phyloP scores from a whole-genome alignment of 2,113 vertebrate genomes.

The Ptychochromis oligacanthus region DNA sequence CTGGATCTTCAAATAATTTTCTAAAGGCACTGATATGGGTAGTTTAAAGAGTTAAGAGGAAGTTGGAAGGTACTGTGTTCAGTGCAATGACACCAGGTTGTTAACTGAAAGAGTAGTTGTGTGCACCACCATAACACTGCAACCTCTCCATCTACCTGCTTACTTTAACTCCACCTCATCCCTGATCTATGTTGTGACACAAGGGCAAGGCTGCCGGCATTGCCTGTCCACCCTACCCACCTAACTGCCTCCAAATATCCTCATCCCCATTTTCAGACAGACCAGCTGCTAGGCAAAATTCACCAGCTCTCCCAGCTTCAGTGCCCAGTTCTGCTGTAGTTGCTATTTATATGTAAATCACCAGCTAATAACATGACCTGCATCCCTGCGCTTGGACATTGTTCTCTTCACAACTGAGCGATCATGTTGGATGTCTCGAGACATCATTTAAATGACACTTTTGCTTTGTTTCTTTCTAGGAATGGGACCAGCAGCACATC shows the following conservation, averaged over 20 bases:
- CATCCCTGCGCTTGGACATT: constrained; percentile 50
- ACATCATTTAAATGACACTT: constrained; percentile 6
- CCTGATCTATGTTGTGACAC: constrained; percentile 46
- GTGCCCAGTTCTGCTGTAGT: constrained; percentile 51
- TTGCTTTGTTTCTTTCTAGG: constrained; percentile 75
- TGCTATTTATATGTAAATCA: constrained; percentile 66
- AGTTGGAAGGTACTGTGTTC: neutral
- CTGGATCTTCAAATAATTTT: neutral
- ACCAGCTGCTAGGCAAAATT: constrained; percentile 22
- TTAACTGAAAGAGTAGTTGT: constrained; percentile 5
- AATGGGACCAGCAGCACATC: constrained; percentile 95
- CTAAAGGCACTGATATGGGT: neutral
- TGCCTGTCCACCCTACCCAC: constrained; percentile 32
- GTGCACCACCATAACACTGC: constrained; percentile 41
- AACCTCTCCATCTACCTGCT: constrained; percentile 61
- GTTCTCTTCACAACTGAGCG: constrained; percentile 45
- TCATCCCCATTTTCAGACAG: constrained; percentile 61
- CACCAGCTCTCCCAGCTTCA: constrained; percentile 47
- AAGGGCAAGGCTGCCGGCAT: constrained; percentile 36
- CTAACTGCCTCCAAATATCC: constrained; percentile 38
- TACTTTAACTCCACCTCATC: constrained; percentile 65
- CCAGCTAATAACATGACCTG: constrained; percentile 60
- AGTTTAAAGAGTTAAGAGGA: neutral
- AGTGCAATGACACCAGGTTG: constrained; percentile 12
- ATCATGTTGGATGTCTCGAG: constrained; percentile 19